Base-by-base conservation (phyloP, 1,140 invertebrate species). In the Calosoma granatense region DNA sequence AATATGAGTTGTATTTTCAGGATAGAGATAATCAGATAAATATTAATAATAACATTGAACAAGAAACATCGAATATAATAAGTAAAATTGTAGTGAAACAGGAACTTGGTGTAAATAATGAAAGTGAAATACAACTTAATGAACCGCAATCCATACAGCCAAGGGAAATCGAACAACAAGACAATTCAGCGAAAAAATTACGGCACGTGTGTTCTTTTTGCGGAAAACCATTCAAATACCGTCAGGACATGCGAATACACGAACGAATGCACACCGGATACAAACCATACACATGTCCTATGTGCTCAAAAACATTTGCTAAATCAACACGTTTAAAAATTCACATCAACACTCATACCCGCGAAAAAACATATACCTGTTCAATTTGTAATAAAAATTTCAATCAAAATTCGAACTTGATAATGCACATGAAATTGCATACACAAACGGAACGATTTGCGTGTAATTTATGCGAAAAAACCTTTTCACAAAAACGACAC, bases 211-310 rank as follows among this genome's bases (percentile, higher is more conserved):
- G 41, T 47, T 17, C 41, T 17, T 47, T 12, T 47, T 47, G 41
- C 17, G 41, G 41, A 12, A 47, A 47, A 47, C 41, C 41, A 12
- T 47, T 47, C 17, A 47, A 47, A 47, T 47, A 12, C 17, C 41
- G 41, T 4, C 41, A 47, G 17, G 51, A 57, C 15, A 30, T 57
- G 19, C 26, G 20, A 1, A 47, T 30, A 12, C 56, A 57, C 17
- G 15, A 47, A 20, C 23, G 53, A 22, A 26, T 55, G 9, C 57
- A 59, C 21, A 47, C 53, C 0, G 54, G 57, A 3, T 54, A 47
- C 22, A 55, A 54, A 41, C 57, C 57, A 1, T 59, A 55, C 22
- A 26, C 2, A 1, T 59, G 57, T 51, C n/a, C 20, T 14, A 36
- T 59, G 12, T 59, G 57, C 20, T 4, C 9, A 12, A 47, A 47